A percentile compares a stretch with the other conserved stretches of the same genome.
Evolutionary conservation across 1,140 invertebrate genomes (phyloP).

Genomic region (Brachionus asplanchnoidis): DNA sequence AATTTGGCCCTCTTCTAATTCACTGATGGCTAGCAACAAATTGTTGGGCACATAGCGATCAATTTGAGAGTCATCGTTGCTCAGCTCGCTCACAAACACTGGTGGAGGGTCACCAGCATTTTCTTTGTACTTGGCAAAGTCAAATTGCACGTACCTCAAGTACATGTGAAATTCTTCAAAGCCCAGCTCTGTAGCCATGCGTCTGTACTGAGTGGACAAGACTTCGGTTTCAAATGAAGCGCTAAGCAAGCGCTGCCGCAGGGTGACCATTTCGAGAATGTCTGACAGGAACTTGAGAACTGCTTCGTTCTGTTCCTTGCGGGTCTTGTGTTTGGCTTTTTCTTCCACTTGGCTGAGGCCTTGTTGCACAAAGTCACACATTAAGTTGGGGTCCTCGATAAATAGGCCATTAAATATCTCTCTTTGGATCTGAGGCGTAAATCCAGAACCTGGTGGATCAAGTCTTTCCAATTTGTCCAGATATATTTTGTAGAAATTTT

Average conservation of each 20-base stretch:
- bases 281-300: background rate
- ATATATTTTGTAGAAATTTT: constrained; percentile 50
- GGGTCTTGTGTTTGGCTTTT: background rate
- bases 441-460: constrained; percentile 47
- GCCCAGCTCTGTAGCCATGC: constrained; percentile 50
- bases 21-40: constrained; percentile 51
- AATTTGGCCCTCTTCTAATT: constrained; percentile 54
- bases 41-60: constrained; percentile 47
- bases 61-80: constrained; percentile 52
- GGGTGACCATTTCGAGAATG: constrained; percentile 45
- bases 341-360: constrained; percentile 38
- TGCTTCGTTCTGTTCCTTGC: constrained; percentile 13
- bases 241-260: constrained; percentile 51
- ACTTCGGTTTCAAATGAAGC: constrained; percentile 52
- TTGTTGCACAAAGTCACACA: constrained; percentile 49
- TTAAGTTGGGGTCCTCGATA: constrained; percentile 53
- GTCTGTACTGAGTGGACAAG: constrained; percentile 52
- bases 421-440: constrained; percentile 51
- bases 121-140: constrained; percentile 52
- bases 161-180: constrained; percentile 55
- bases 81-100: constrained; percentile 50
- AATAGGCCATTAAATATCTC: constrained; percentile 52
- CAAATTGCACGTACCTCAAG: constrained; percentile 55
- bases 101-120: constrained; percentile 51
- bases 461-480: constrained; percentile 50